Percentiles rank a stretch among this genome's conserved stretches.
These are phyloP conservation scores for Blennius ocellaris DNA, from an alignment of 2,113 vertebrate genomes.

Conservation along the genomic window DNA sequence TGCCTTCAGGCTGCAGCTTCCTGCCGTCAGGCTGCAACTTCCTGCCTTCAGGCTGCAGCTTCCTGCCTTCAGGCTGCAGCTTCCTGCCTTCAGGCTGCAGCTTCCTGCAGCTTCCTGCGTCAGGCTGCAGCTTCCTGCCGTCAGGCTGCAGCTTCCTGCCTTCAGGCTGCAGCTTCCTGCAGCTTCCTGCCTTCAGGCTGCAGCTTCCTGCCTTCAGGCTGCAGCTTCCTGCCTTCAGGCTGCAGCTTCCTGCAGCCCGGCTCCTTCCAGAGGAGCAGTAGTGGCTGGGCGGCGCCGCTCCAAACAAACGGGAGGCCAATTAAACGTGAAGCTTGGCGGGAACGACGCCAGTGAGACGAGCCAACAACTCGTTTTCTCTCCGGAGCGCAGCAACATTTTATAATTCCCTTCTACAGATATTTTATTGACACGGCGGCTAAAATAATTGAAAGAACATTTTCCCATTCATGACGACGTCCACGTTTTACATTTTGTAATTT, in stretches of 20 bases:
- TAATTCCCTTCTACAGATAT: slow-evolving; percentile 6
- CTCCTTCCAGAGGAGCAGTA: slow-evolving; percentile 51
- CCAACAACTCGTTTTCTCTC: slow-evolving; percentile 51
- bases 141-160: not conserved
- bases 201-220: slow-evolving; percentile 33
- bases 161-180: slow-evolving; percentile 42
- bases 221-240: slow-evolving; percentile 18
- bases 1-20: slow-evolving; percentile 37
- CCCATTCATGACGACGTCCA: no score
- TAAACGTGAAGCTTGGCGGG: slow-evolving; percentile 59
- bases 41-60: slow-evolving; percentile 24
- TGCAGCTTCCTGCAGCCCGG: slow-evolving; percentile 31
- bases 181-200: slow-evolving; percentile 31
- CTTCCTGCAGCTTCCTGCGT: not conserved
- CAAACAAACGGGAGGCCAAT: slow-evolving; percentile 58
- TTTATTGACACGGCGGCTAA: no score
- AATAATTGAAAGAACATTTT: no score
- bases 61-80: slow-evolving; percentile 34
- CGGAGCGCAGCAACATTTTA: slow-evolving; percentile 9
- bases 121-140: slow-evolving; percentile 49
- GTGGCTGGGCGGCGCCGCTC: slow-evolving; percentile 48
- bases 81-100: slow-evolving; percentile 24
- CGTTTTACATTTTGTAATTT: no score
- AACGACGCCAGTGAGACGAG: slow-evolving; percentile 29
- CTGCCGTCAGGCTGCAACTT: slow-evolving; percentile 14